Evolutionary conservation across 2,113 vertebrate species (phyloP).

Genomic region (Benitochromis conjunctus): DNA sequence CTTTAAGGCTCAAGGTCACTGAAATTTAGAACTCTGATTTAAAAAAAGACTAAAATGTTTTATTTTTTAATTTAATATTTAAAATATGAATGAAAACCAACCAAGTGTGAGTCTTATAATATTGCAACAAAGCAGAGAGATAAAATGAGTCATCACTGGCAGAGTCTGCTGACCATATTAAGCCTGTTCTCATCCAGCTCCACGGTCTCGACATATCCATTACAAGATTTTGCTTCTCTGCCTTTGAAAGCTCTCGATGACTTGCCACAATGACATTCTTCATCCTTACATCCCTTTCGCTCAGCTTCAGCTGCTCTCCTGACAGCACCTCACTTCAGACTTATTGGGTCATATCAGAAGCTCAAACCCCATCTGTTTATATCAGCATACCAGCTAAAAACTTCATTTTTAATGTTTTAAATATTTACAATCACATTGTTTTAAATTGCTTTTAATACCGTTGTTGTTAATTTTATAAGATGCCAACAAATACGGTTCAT

Average conservation of each 20-base stretch:
- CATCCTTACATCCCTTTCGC: not conserved
- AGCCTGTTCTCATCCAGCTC: not conserved
- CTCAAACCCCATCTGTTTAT: not conserved
- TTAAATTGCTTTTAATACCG: not conserved
- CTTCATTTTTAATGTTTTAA: not conserved
- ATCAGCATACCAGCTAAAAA: not conserved
- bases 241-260: not conserved
- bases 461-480: not conserved
- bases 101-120: not conserved
- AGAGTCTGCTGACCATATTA: not conserved
- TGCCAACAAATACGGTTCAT: not conserved
- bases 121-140: rapidly evolving
- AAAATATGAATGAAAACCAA: not conserved
- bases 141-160: not conserved
- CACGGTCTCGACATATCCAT: not conserved
- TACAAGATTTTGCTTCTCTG: not conserved
- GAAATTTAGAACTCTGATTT: not conserved
- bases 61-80: not conserved
- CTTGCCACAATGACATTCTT: not conserved
- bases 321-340: not conserved
- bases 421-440: not conserved
- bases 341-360: not conserved
- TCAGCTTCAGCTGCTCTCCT: not conserved
- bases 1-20: not conserved
- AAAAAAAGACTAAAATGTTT: rapidly evolving